These are phyloP conservation scores for Hepsetus odoe DNA, from an alignment of 2,113 vertebrate genomes.

Conservation along the genomic window DNA sequence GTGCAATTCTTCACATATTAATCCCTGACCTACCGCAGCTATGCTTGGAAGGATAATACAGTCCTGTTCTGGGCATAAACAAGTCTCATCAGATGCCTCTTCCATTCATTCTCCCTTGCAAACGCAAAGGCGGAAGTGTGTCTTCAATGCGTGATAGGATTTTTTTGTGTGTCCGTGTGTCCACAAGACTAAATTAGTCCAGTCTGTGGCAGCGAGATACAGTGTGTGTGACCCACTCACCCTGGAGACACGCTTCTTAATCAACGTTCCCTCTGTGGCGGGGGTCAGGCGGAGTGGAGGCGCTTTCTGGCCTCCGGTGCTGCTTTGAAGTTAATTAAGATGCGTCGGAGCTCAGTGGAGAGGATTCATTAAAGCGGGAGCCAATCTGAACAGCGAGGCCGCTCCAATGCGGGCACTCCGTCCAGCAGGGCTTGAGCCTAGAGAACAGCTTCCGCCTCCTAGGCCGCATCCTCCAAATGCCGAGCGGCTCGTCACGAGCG, in stretches of 20 bases:
- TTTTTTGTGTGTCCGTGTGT: conserved; percentile 14
- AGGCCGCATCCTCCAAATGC: conserved; percentile 34
- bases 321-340: conserved; percentile 81
- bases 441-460: conserved; percentile 29
- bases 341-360: conserved; percentile 74
- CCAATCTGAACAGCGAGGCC: conserved; percentile 66
- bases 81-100: conserved; percentile 8
- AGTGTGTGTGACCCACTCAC: conserved; percentile 49
- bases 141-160: conserved; percentile 34
- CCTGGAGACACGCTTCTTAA: conserved; percentile 69
- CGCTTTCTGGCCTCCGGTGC: conserved; percentile 66
- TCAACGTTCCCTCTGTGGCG: conserved; percentile 74
- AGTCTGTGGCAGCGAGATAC: conserved; percentile 37
- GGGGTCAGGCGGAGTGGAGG: conserved; percentile 71
- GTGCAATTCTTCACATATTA: conserved; percentile 40
- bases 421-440: conserved; percentile 24
- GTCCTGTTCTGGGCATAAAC: conserved; percentile 16
- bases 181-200: conserved; percentile 47
- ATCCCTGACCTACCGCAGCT: conserved; percentile 42
- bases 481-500: neutral
- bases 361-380: conserved; percentile 75
- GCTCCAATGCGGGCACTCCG: conserved; percentile 53
- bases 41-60: conserved; percentile 40
- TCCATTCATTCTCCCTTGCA: neutral
- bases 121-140: neutral